phyloP scores from a whole-genome alignment of 2,797 vertebrate species.

The Hipposideros larvatus region DNA sequence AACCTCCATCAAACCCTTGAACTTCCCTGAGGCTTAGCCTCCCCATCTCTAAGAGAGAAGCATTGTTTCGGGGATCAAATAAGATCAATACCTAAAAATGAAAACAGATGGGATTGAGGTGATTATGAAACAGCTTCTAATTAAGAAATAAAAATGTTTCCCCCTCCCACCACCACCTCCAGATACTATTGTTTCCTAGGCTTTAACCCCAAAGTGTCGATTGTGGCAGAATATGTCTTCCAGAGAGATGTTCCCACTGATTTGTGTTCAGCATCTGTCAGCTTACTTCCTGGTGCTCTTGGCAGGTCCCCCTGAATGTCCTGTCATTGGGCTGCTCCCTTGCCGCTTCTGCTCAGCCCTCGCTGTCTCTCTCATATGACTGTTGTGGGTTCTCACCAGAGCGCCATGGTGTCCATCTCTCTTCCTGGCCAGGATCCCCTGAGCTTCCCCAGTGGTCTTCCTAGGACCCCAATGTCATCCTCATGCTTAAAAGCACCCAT shows the following conservation, averaged over 20 bases:
- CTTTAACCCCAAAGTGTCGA: neutral
- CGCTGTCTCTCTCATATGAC: accelerated
- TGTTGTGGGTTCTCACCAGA: too few relatives aligned
- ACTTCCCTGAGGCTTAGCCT: neutral
- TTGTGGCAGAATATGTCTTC: neutral
- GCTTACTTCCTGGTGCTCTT: accelerated
- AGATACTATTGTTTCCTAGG: neutral
- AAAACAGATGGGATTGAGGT: neutral
- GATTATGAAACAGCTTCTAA: neutral
- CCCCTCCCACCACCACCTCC: accelerated
- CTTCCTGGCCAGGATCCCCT: neutral
- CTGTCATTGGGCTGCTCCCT: accelerated
- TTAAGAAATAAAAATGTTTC: neutral
- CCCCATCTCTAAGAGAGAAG: neutral
- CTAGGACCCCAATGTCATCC: neutral
- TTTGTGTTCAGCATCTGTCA: accelerated
- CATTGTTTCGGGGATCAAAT: neutral
- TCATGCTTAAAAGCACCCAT: neutral
- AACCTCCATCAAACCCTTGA: neutral
- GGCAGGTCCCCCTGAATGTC: accelerated
- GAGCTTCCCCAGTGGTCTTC: accelerated
- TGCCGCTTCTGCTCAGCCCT: neutral
- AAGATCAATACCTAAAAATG: neutral
- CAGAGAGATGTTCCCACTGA: too few relatives aligned
- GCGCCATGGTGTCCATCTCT: neutral